phyloP scores from a whole-genome alignment of 2,113 vertebrate genomes.

The Piaya cayana region DNA sequence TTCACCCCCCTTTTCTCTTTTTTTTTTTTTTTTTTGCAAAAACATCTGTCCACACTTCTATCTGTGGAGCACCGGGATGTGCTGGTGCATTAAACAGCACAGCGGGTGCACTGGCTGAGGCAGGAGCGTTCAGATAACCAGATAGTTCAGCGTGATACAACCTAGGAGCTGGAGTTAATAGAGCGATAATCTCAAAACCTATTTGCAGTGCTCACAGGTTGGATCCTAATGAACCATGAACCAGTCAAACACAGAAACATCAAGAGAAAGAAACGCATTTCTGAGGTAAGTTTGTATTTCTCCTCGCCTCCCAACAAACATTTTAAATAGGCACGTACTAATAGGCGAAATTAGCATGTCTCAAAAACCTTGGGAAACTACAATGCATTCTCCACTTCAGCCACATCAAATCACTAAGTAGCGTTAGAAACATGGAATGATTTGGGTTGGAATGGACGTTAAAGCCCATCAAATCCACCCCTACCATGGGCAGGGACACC shows the following conservation, averaged over 20 bases:
- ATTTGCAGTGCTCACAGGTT: neutral
- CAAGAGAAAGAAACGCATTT: neutral
- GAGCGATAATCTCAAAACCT: neutral
- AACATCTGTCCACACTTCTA: constrained; percentile 29
- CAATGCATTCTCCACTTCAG: neutral
- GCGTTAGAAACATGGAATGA: too few species aligned
- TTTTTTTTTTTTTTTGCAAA: neutral
- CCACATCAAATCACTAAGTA: neutral
- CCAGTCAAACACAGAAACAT: neutral
- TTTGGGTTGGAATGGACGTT: too few species aligned
- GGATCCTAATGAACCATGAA: neutral
- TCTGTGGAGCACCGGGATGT: neutral
- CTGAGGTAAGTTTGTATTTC: neutral
- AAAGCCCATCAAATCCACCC: too few species aligned
- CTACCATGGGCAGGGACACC: too few species aligned
- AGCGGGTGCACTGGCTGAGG: constrained; percentile 5
- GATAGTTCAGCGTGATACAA: neutral
- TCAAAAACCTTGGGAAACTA: neutral
- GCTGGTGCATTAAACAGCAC: constrained; percentile 51
- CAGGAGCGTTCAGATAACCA: neutral
- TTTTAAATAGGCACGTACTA: neutral
- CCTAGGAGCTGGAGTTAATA: neutral
- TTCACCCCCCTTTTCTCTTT: neutral
- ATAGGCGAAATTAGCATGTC: neutral
- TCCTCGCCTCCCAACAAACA: neutral